These are phyloP conservation scores for Heliconius charithonia DNA, from an alignment of 2,888 invertebrate species.

Conservation along the genomic window DNA sequence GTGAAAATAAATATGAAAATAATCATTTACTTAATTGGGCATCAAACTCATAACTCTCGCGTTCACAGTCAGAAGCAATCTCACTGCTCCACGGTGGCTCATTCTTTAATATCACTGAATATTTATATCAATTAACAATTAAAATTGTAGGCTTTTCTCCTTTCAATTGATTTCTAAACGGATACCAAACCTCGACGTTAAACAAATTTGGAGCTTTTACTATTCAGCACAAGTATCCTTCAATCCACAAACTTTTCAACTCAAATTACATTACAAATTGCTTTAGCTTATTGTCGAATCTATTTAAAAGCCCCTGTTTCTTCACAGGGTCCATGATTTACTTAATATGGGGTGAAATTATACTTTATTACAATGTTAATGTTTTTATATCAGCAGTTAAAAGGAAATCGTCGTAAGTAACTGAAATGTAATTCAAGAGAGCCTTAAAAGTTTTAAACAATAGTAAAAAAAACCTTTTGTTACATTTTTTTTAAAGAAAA, in stretches of 20 bases:
- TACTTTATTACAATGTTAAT: background rate
- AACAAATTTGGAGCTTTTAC: background rate
- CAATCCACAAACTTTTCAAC: constrained; percentile 22
- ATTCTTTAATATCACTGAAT: background rate
- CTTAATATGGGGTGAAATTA: background rate
- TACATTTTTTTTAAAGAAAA: too few relatives aligned
- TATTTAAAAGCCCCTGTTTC: constrained; percentile 1
- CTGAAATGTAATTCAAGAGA: too few relatives aligned
- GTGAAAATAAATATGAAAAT: too few relatives aligned
- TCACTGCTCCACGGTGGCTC: background rate
- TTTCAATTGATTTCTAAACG: background rate
- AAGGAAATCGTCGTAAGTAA: too few relatives aligned
- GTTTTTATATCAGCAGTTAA: too few relatives aligned
- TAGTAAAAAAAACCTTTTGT: too few relatives aligned
- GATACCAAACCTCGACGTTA: background rate
- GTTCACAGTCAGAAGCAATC: background rate
- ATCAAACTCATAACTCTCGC: too few relatives aligned
- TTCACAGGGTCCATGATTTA: background rate
- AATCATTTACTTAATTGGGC: too few relatives aligned
- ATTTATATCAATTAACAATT: background rate
- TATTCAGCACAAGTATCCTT: constrained; percentile 25
- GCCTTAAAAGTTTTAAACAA: too few relatives aligned
- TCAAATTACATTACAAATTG: constrained; percentile 27
- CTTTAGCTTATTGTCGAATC: constrained; percentile 26
- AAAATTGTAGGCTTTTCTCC: background rate